These are phyloP conservation scores for Tricholauxania praeusta DNA, from an alignment of 2,888 invertebrate species.

Conservation along the genomic window DNA sequence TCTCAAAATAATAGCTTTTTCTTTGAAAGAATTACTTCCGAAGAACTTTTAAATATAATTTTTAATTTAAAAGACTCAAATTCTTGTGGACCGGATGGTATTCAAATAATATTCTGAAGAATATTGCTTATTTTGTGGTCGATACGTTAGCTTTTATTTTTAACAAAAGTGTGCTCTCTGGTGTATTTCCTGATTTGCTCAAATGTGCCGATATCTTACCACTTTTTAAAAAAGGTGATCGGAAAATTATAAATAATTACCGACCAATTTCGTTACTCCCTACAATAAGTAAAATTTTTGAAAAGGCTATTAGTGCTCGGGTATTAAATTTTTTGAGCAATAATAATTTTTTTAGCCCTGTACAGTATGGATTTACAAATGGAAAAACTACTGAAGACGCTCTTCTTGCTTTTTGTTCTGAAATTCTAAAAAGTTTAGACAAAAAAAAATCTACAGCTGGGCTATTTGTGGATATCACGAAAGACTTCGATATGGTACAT, in stretches of 20 bases:
- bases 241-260: background rate
- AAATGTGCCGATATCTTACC: no score
- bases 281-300: background rate
- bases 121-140: no score
- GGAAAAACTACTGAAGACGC: constrained; percentile 4
- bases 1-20: no score
- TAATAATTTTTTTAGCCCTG: background rate
- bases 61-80: no score
- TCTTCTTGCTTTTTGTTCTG: no score
- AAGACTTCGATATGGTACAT: background rate
- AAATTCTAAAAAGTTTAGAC: background rate
- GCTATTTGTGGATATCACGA: background rate
- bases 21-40: no score
- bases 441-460: background rate
- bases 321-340: background rate
- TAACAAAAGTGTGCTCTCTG: no score
- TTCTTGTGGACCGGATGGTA: no score
- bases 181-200: no score
- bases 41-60: no score
- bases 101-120: no score
- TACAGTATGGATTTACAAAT: background rate
- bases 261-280: background rate
- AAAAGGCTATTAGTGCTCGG: background rate
- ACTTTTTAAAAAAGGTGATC: background rate
- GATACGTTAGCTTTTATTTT: no score